A percentile compares a stretch with the other conserved stretches of the same genome.
These are phyloP conservation scores for Thereva nobilitata DNA, from an alignment of 2,888 invertebrate genomes.

Conservation along the genomic window DNA sequence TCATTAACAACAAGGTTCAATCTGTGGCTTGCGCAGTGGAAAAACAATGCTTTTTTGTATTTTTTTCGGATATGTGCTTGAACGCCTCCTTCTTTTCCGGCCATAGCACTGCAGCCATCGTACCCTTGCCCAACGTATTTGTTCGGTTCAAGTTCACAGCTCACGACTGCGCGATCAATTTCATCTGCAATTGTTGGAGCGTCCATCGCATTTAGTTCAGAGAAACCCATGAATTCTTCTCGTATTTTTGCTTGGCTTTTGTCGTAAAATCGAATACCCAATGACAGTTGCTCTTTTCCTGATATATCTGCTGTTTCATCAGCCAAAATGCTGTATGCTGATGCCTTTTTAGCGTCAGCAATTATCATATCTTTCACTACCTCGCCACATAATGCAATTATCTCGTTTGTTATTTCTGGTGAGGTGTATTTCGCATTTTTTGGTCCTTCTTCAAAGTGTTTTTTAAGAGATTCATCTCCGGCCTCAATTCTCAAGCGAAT, in stretches of 20 bases:
- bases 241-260: slow-evolving; percentile 21
- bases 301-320: slow-evolving; percentile 47
- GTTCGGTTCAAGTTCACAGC: slow-evolving; percentile 18
- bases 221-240: slow-evolving; percentile 47
- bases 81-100: slow-evolving; percentile 32
- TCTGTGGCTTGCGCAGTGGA: slow-evolving; percentile 12
- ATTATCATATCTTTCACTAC: slow-evolving; percentile 5
- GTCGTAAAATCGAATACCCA: slow-evolving; percentile 31
- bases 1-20: slow-evolving; percentile 12
- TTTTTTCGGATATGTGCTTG: slow-evolving; percentile 17
- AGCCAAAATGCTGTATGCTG: slow-evolving; percentile 45
- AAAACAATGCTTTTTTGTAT: not conserved
- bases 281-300: slow-evolving; percentile 44
- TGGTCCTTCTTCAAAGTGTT: not conserved
- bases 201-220: slow-evolving; percentile 10
- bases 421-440: slow-evolving; percentile 3
- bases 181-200: slow-evolving; percentile 22
- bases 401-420: slow-evolving; percentile 7
- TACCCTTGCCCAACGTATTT: slow-evolving; percentile 27
- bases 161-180: slow-evolving; percentile 26
- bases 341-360: not conserved
- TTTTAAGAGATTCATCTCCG: not conserved
- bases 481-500: not conserved
- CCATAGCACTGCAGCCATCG: slow-evolving; percentile 32
- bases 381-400: slow-evolving; percentile 6